Evolutionary conservation across 2,797 vertebrate species (phyloP).

Genomic region (Pelobates cultripes): DNA sequence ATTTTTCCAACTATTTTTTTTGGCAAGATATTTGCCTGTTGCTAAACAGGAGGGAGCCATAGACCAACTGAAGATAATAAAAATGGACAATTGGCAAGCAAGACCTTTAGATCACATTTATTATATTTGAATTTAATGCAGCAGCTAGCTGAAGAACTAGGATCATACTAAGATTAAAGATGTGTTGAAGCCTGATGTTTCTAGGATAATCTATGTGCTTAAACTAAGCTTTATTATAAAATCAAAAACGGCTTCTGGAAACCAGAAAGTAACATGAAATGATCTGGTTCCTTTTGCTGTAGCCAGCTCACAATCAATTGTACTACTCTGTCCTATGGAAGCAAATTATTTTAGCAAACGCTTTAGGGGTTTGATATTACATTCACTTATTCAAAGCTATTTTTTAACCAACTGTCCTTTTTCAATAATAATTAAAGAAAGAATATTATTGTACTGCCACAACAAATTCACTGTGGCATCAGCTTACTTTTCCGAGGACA

Average conservation of each 20-base stretch:
- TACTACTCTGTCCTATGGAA: no score
- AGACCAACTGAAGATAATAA: not conserved
- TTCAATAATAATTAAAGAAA: no score
- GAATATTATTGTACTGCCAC: no score
- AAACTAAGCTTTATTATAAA: constrained; percentile 72
- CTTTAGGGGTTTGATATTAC: no score
- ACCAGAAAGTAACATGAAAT: constrained; percentile 8
- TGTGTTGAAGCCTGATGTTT: constrained; percentile 73
- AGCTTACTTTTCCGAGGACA: no score
- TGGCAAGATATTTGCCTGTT: no score
- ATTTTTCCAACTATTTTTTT: no score
- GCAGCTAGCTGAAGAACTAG: constrained; percentile 60
- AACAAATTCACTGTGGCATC: no score
- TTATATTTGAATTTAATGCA: constrained; percentile 71
- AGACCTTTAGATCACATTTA: constrained; percentile 59
- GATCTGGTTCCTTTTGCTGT: not conserved
- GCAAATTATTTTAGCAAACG: no score
- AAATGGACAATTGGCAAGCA: constrained; percentile 42
- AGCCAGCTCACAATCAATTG: not conserved
- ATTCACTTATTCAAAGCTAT: no score
- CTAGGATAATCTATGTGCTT: constrained; percentile 72
- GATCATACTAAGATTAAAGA: constrained; percentile 70
- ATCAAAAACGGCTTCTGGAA: constrained; percentile 34
- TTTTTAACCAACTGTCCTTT: no score
- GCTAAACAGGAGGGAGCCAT: not conserved